Evolutionary conservation across 1,140 invertebrate species (phyloP), one percentile per base, ranked within the genome.

Genomic region (Aplysia californica): DNA sequence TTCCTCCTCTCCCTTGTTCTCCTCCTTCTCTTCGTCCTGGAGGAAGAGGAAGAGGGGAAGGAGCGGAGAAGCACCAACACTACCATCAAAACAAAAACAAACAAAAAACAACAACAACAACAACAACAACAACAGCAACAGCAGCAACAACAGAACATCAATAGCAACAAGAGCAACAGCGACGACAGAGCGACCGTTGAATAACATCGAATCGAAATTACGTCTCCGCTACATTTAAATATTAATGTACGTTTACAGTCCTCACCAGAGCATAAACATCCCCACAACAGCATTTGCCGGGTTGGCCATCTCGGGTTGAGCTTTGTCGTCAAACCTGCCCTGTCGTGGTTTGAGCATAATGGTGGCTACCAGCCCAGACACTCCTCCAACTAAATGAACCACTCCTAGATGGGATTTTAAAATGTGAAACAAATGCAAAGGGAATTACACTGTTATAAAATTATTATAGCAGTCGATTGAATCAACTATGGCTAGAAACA

Each of bases 281-380:
- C 96, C 96, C 92, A 97, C 93, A 50, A 96, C 94, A 20, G 95
- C 95, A 85, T 97, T 97, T 0, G 96, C 95, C 0, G 96, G 96
- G 85, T 94, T 95, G 0, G 96, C 96, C 77, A 97, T 90, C 0
- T 95, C 95, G 18, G 96, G 84, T 0, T 95, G 92, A 2, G 91
- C 92, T 0, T 95, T 95, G 50, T 93, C 91, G 38, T 95, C 94
- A 84, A 96, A 97, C 36, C 96, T 90, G 0, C 96, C 95, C 20
- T 96, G 84, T 29, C 96, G 91, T 1, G 97, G 96, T 33, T 95
- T 95, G 59, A 98, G 89, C 94, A 97, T 96, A 20, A 95, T 90
- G 0, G 96, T 95, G 41, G 95, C 95, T 0, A 96, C 95, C 76
- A 97, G 93, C 1, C 95, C 96, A 87, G 92, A 92, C 3, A 87